Base-by-base conservation (phyloP, 2,888 invertebrate genomes). In the Branchellion lobata region DNA sequence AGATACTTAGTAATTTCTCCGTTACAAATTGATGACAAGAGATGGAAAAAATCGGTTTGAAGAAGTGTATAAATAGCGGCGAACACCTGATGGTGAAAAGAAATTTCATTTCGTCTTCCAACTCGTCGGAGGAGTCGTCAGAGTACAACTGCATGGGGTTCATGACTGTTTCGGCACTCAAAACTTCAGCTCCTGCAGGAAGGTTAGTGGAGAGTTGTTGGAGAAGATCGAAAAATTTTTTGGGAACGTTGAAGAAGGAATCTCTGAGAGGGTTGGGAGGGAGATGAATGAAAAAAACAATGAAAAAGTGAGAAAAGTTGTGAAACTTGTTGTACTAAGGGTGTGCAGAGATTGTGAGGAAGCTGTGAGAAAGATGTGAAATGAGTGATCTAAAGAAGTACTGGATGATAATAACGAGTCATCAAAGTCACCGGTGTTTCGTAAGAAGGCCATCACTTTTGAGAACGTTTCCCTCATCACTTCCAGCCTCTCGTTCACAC, bases 401-500 rank as follows among this genome's bases (percentile, higher is more conserved):
- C n/a, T n/a, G n/a, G n/a, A n/a, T n/a, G n/a, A n/a, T n/a, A n/a
- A n/a, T n/a, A n/a, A n/a, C n/a, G n/a, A n/a, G n/a, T n/a, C n/a
- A 18, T 24, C 14, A 31, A 29, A 24, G 77, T 51, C 57, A 82
- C 82, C 79, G 34, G 82, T 73, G 47, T 78, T 74, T 51, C 82
- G 73, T 14, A 82, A 73, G 74, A 80, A 82, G 21, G 79, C 78
- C n/a, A 74, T 75, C 47, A 80, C 80, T 65, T 81, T 76, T 0
- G 81, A 78, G 65, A 81, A 81, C n/a, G 80, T 81, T 29, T 83
- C 83, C 73, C 81, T 81, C 81, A 82, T 81, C 79, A 75, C 79
- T 77, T 83, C 83, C 73, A 83, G 77, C 1, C 83, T 72, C 33
- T 83, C 82, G 36, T 1, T 78, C 57, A 47, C 47, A 2, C 69